Base-by-base conservation (phyloP, 2,797 vertebrate genomes). In the Aplochiton taeniatus region DNA sequence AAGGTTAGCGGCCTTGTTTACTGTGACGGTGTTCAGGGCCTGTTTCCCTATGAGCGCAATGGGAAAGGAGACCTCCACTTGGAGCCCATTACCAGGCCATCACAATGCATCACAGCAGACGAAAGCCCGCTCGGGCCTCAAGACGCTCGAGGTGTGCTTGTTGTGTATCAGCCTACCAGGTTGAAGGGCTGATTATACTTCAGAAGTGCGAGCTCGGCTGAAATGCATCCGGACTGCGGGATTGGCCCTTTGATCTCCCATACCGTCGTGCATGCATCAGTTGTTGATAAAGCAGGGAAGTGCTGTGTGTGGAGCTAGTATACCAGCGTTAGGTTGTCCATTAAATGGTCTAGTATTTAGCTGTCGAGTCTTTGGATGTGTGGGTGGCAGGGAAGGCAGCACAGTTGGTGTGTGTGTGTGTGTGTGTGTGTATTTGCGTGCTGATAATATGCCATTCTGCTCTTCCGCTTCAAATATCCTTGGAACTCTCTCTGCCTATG, bases 391-490 rank as follows among this genome's bases (percentile, higher is more conserved):
- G 78, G 12, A 44, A 58, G 41, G 48, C 19, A 58, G 64, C 79
- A 81, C 68, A 74, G 72, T 76, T 61, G 55, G 76, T 66, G 59
- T 61, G 20, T 61, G 18, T 16, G 14, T 88, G 78, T 78, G 68
- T 69, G 79, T 85, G 81, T 78, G 78, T 70, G 75, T 78, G 73
- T 77, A 84, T 85, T 85, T 83, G 79, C 70, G 43, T 65, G 19
- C 79, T 11, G n/a, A 4, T 31, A 31, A 31, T 31, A 31, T 31
- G 7, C 43, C 55, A 43, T 20, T 45, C 53, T 66, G 11, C 31
- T 83, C 85, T 87, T 85, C 86, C 86, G 85, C 88, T 89, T 87
- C 78, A 80, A 87, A 79, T 81, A 78, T 85, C 73, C 75, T 80
- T 74, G 66, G 75, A 80, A 83, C 74, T 72, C 73, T 69, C 75